Evolutionary conservation across 2,888 invertebrate species (phyloP).

Genomic region (Panopea generosa): DNA sequence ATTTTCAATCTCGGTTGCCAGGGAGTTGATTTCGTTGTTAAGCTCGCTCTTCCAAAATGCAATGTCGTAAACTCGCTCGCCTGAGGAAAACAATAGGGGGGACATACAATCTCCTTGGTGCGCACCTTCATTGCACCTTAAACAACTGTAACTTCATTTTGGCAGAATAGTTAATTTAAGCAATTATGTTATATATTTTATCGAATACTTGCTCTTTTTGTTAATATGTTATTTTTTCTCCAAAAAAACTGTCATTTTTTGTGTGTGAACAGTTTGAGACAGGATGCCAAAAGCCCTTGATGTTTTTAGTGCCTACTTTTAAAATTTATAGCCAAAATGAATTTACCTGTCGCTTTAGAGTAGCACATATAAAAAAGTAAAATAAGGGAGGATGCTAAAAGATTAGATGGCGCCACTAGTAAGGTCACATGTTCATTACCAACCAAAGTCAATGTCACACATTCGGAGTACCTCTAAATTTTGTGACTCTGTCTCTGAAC

Average conservation of each 20-base stretch:
- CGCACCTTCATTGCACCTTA: slow-evolving; percentile 12
- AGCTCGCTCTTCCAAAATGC: slow-evolving; percentile 88
- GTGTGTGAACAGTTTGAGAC: no score
- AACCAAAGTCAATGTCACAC: slow-evolving; percentile 24
- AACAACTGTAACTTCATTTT: slow-evolving; percentile 11
- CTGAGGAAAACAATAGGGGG: slow-evolving; percentile 69
- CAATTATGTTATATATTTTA: no score
- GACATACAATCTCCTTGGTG: slow-evolving; percentile 45
- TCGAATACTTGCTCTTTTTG: no score
- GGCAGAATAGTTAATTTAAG: not conserved
- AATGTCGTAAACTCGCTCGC: slow-evolving; percentile 81
- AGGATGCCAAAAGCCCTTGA: no score
- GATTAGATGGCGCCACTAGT: slow-evolving; percentile 30
- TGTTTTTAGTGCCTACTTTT: no score
- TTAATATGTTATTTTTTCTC: no score
- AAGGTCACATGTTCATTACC: slow-evolving; percentile 31
- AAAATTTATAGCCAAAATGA: no score
- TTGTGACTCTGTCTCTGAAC: slow-evolving; percentile 92
- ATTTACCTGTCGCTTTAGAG: no score
- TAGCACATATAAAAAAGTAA: slow-evolving; percentile 32
- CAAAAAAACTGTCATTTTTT: no score
- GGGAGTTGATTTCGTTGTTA: slow-evolving; percentile 92
- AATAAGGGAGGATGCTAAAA: slow-evolving; percentile 26
- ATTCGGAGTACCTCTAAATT: slow-evolving; percentile 89
- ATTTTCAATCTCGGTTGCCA: slow-evolving; percentile 89